A percentile compares a stretch with the other conserved stretches of the same genome.
phyloP scores from a whole-genome alignment of 2,888 invertebrate genomes.

The Chesias legatella region DNA sequence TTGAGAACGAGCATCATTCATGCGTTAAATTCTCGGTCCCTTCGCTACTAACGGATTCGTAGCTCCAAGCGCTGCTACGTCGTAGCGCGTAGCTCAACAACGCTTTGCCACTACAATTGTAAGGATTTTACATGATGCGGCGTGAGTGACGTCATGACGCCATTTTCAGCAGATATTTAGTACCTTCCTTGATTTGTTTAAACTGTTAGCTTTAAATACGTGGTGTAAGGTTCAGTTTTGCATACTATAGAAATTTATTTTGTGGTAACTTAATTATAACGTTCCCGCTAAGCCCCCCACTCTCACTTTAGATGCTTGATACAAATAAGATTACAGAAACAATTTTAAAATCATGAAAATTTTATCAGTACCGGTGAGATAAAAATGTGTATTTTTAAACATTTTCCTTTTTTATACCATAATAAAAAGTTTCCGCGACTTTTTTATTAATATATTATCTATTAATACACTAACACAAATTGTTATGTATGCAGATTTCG shows the following conservation, averaged over 20 bases:
- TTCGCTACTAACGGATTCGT: conserved; percentile 2
- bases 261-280: conserved; percentile 21
- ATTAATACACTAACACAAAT: too few relatives aligned
- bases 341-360: conserved; percentile 7
- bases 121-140: conserved; percentile 16
- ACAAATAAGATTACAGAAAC: conserved; percentile 6
- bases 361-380: background rate
- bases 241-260: conserved; percentile 18
- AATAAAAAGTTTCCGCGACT: too few relatives aligned
- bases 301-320: conserved; percentile 4
- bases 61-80: conserved; percentile 13
- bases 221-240: conserved; percentile 6
- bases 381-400: conserved; percentile 2
- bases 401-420: background rate
- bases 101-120: conserved; percentile 12
- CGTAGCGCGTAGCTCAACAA: conserved; percentile 13
- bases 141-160: conserved; percentile 20
- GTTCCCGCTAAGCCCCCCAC: conserved; percentile 3
- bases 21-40: background rate
- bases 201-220: conserved; percentile 7
- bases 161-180: conserved; percentile 21
- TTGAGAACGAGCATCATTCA: too few relatives aligned
- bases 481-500: too few relatives aligned
- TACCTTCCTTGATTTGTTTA: background rate
- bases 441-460: too few relatives aligned